Base-by-base conservation (phyloP, 1,140 invertebrate genomes). In the Leptopilina clavipes region DNA sequence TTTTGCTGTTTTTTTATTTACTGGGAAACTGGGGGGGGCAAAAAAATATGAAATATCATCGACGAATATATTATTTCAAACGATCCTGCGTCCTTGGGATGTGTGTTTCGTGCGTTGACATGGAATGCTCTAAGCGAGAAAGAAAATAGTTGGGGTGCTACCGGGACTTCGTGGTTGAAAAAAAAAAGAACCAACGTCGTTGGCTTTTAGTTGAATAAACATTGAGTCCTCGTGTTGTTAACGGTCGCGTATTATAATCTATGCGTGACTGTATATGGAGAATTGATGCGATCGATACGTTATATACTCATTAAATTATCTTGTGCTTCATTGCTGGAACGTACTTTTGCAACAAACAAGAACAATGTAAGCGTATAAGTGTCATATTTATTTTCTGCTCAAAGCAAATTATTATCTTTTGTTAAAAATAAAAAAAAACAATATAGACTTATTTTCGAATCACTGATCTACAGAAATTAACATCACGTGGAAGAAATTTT, bases 171-270 rank as follows among this genome's bases (percentile, higher is more conserved):
- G 75, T 59, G 74, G 76, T 44, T 17, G 31, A 18, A 44, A 18
- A 73, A 76, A 79, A 81, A 83, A 84, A 65, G 52, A 74, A 72
- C 37, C 25, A 31, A 31, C 25, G 25, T 31, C 25, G 37, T 71
- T 79, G 54, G 84, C 86, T 89, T 86, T 89, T 86, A 89, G 85
- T 78, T 84, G 83, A 81, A 85, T 84, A 87, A 88, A 88, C 83
- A 86, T 82, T 71, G 79, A 77, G 65, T 76, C 72, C 22, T 77
- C 76, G 5, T 52, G 73, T 73, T 80, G 80, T 80, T 74, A 37
- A 40, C 14, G 12, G 3, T 65, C 19, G 12, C 19, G 71, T 65
- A 73, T 77, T 79, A 82, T 77, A 80, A 80, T 80, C 73, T 82
- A 80, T 80, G 79, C 81, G 76, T 80, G 76, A 80, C 79, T 82